A percentile compares a stretch with the other conserved stretches of the same genome.
Conservation (phyloP, 2,113 vertebrate genomes). For the Malurus elegans region DNA sequence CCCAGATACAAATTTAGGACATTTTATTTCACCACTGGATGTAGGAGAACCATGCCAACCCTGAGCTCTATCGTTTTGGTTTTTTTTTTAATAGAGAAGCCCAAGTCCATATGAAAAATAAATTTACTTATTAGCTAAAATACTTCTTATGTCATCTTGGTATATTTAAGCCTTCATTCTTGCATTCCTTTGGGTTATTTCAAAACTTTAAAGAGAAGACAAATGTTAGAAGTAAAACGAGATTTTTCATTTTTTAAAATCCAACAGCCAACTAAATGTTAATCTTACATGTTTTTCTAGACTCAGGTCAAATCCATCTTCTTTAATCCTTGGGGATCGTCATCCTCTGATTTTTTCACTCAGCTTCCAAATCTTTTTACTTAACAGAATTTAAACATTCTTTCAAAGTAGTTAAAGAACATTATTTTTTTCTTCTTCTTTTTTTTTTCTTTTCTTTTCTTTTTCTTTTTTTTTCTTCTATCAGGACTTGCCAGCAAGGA, state of each 20-base stretch:
- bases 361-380: slow-evolving; percentile 4
- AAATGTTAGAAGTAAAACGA: slow-evolving; percentile 16
- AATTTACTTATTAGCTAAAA: slow-evolving; percentile 7
- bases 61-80: not conserved
- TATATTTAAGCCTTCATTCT: not conserved
- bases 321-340: not conserved
- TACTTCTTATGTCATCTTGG: not conserved
- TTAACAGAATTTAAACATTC: slow-evolving; percentile 23
- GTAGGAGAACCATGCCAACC: not conserved
- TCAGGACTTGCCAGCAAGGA: not conserved
- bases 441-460: not conserved
- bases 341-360: slow-evolving; percentile 15
- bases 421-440: not conserved
- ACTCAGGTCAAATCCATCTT: slow-evolving; percentile 31
- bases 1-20: not conserved
- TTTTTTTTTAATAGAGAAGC: not conserved
- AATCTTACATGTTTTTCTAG: slow-evolving; percentile 4
- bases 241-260: not conserved
- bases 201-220: slow-evolving; percentile 28
- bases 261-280: not conserved
- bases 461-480: not conserved
- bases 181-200: slow-evolving; percentile 39
- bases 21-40: not conserved
- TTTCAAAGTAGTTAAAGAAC: not conserved
- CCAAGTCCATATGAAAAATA: not conserved